Conservation (phyloP, 1,140 invertebrate genomes). For the Neodiprion fabricii region DNA sequence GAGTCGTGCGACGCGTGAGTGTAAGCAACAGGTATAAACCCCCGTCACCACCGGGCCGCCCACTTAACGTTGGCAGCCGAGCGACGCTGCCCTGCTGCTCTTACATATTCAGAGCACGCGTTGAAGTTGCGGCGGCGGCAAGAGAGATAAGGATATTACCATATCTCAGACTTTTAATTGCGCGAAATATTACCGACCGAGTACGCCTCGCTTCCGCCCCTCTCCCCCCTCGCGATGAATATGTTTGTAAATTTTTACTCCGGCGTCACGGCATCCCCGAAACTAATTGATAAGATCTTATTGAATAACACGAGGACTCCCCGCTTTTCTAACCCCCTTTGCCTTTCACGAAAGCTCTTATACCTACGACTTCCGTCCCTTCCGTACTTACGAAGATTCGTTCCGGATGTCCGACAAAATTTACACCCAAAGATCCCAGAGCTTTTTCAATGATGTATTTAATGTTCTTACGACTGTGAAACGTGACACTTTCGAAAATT, state of each 20-base stretch:
- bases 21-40: slow-evolving; percentile 7
- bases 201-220: background rate
- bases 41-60: background rate
- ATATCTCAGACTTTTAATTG: slow-evolving; percentile 11
- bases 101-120: slow-evolving; percentile 17
- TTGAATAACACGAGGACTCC: background rate
- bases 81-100: background rate
- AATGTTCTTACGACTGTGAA: too few species aligned
- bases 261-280: background rate
- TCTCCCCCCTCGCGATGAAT: background rate
- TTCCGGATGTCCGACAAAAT: too few species aligned
- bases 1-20: background rate
- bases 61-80: slow-evolving; percentile 2
- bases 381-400: too few species aligned
- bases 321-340: too few species aligned
- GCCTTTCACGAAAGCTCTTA: too few species aligned
- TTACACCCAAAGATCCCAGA: too few species aligned
- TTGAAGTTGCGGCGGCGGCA: background rate
- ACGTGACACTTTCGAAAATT: too few species aligned
- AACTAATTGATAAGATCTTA: background rate
- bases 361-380: too few species aligned
- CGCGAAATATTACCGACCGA: background rate
- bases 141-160: slow-evolving; percentile 5
- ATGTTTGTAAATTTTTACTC: background rate
- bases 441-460: too few species aligned